Evolutionary conservation across 2,113 vertebrate species (phyloP).

Genomic region (Phaethon lepturus): DNA sequence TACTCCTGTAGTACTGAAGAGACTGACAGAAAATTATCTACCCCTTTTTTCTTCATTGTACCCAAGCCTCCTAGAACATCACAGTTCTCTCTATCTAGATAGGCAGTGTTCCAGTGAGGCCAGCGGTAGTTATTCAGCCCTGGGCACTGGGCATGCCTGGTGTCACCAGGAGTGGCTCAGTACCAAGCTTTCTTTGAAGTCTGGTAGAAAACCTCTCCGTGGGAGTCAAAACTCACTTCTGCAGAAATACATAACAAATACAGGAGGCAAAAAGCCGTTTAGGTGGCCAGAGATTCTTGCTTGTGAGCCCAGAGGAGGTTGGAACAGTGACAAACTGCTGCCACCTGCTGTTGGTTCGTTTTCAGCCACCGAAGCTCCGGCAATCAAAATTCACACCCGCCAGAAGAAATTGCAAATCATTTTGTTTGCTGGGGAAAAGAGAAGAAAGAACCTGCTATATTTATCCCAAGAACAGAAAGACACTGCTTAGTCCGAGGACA

Average conservation of each 20-base stretch:
- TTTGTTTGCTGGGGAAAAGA: not conserved
- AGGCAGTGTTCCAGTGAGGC: not conserved
- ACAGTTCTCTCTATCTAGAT: fast-evolving
- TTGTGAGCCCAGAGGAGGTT: not conserved
- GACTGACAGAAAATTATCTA: not conserved
- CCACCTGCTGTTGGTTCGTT: slow-evolving; percentile 30
- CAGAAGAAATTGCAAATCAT: not conserved
- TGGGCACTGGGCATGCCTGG: no score
- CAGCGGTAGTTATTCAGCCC: not conserved
- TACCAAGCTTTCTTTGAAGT: not conserved
- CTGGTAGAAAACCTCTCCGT: not conserved
- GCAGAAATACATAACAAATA: not conserved
- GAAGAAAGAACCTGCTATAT: not conserved
- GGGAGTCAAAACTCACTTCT: not conserved
- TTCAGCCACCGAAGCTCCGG: not conserved
- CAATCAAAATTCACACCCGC: not conserved
- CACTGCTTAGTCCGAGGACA: not conserved
- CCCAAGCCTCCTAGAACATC: not conserved
- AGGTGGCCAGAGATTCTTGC: not conserved
- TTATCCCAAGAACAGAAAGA: not conserved
- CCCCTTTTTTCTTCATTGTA: not conserved
- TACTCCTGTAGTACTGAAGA: not conserved
- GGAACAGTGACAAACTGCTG: not conserved
- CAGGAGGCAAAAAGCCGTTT: not conserved
- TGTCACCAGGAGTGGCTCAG: not conserved